phyloP scores from a whole-genome alignment of 1,140 invertebrate genomes.

The Physella acuta region DNA sequence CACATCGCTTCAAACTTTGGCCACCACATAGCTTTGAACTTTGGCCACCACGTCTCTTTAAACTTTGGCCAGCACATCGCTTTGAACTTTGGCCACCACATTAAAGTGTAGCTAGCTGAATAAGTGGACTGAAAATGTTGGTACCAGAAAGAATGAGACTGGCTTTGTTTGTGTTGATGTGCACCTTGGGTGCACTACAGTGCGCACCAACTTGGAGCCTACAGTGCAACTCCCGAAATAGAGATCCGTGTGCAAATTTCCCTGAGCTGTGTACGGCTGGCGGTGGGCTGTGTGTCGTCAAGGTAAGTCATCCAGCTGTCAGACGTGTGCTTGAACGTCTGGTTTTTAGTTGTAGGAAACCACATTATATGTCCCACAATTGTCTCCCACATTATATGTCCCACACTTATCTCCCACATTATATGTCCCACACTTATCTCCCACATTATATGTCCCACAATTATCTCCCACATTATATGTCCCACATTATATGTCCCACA shows the following conservation, averaged over 20 bases:
- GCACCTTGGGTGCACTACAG: too few relatives aligned
- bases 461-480: not conserved
- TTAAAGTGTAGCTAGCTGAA: too few relatives aligned
- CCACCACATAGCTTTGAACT: too few relatives aligned
- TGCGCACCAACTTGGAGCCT: too few relatives aligned
- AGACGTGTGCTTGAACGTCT: not conserved
- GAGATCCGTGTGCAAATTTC: conserved; percentile 11
- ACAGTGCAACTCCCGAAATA: not conserved
- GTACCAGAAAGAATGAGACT: too few relatives aligned
- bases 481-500: not conserved
- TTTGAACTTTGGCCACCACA: too few relatives aligned
- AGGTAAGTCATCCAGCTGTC: not conserved
- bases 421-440: not conserved
- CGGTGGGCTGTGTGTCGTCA: conserved; percentile 3
- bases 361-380: not conserved
- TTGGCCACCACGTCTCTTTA: too few relatives aligned
- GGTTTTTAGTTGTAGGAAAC: not conserved
- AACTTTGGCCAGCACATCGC: too few relatives aligned
- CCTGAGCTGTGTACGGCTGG: conserved; percentile 8
- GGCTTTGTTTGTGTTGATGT: too few relatives aligned
- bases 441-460: too few relatives aligned
- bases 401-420: not conserved
- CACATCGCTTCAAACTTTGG: too few relatives aligned
- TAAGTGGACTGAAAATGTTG: too few relatives aligned
- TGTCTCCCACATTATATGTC: not conserved